phyloP scores from a whole-genome alignment of 1,140 invertebrate species.

The Drosophila grimshawi region DNA sequence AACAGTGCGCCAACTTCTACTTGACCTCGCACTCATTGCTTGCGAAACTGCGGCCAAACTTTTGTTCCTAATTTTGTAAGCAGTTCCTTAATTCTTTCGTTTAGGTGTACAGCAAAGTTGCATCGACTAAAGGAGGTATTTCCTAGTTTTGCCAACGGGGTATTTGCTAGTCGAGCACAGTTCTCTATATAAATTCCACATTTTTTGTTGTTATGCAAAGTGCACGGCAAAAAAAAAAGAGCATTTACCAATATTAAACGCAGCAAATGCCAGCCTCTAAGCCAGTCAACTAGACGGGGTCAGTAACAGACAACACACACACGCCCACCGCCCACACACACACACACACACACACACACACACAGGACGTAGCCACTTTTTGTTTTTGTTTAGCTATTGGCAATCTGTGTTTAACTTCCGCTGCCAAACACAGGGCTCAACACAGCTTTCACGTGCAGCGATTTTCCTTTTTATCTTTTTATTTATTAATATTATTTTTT shows the following conservation, averaged over 20 bases:
- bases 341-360: not conserved
- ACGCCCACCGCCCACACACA: not conserved
- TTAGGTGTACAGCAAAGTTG: not conserved
- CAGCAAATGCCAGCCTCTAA: slow-evolving; percentile 23
- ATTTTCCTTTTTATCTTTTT: not conserved
- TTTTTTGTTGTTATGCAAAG: slow-evolving; percentile 13
- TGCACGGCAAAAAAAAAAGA: slow-evolving; percentile 17
- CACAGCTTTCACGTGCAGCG: slow-evolving; percentile 29
- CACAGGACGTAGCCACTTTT: not conserved
- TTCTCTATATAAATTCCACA: not conserved
- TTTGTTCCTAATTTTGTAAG: not conserved
- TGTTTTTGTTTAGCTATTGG: slow-evolving; percentile 53
- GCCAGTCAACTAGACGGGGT: slow-evolving; percentile 29
- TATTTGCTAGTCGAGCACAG: not conserved
- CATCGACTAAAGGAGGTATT: not conserved
- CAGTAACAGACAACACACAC: slow-evolving; percentile 4
- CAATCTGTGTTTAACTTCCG: slow-evolving; percentile 75
- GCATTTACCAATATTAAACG: slow-evolving; percentile 22
- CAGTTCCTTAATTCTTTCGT: not conserved
- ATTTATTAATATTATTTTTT: not conserved
- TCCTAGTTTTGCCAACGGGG: not conserved
- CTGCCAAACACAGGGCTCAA: slow-evolving; percentile 42
- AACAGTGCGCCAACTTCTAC: slow-evolving; percentile 27
- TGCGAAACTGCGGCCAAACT: slow-evolving; percentile 19
- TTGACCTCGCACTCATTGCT: not conserved